These are phyloP conservation scores for Artibeus jamaicensis DNA, from an alignment of 2,797 vertebrate genomes.

Conservation along the genomic window DNA sequence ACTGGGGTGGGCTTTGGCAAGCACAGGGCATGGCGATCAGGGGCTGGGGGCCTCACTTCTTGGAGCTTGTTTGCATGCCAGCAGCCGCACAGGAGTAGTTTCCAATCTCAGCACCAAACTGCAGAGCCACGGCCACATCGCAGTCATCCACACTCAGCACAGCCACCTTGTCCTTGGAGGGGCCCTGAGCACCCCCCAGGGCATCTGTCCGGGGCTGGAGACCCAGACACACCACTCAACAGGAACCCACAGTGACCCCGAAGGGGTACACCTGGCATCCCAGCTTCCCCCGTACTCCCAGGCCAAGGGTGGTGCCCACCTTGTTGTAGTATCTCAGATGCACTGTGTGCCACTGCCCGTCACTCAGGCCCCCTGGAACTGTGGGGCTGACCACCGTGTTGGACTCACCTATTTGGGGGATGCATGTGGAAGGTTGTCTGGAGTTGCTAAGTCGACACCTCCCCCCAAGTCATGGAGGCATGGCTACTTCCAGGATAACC, in stretches of 20 bases:
- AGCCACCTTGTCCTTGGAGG: slow-evolving; percentile 97
- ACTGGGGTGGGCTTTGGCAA: neutral
- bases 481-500: neutral
- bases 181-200: slow-evolving; percentile 93
- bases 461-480: neutral
- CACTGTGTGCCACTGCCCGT: slow-evolving; percentile 97
- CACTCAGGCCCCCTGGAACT: slow-evolving; percentile 93
- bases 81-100: slow-evolving; percentile 98
- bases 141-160: slow-evolving; percentile 95
- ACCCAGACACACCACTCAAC: slow-evolving; percentile 55
- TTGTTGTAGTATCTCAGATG: slow-evolving; percentile 98
- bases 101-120: slow-evolving; percentile 92
- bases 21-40: neutral
- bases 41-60: slow-evolving; percentile 90
- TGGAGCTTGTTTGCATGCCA: slow-evolving; percentile 95
- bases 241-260: neutral
- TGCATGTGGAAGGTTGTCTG: neutral
- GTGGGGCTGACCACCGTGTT: slow-evolving; percentile 95
- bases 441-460: neutral
- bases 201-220: slow-evolving; percentile 92
- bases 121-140: slow-evolving; percentile 92
- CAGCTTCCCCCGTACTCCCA: neutral
- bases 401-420: slow-evolving; percentile 88
- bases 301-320: slow-evolving; percentile 79
- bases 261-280: neutral